Evolutionary conservation across 1,140 invertebrate species (phyloP), one percentile per base, ranked within the genome.

Genomic region (Ladona fulva): DNA sequence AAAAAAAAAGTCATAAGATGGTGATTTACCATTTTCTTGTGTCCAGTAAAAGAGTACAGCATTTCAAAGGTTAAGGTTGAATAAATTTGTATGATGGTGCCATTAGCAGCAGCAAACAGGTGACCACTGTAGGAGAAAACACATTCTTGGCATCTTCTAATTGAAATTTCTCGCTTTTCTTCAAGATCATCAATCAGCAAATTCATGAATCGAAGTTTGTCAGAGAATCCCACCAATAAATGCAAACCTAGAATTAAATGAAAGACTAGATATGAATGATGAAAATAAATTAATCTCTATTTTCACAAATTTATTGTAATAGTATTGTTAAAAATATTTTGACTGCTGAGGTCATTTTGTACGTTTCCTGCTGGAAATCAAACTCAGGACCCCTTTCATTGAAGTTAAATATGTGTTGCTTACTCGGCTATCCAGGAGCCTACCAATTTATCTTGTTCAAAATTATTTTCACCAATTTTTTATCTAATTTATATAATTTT

Each of bases 171-270:
- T 78, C 91, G 86, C 81, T 91, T 90, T 12, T 89, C 88, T 81
- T 92, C 86, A n/a, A 98, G 89, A 81, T 97, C 94, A 81, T 97
- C 93, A 80, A 97, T 93, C 42, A 95, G 85, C 44, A 98, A 90
- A 74, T 92, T 93, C 88, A 95, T 92, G 44, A 95, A 91, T 66
- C 93, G 87, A 0, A 98, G 85, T 85, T 96, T 96, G 84, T 97
- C 94, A 3, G 91, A 92, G 83, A 97, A 97, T n/a, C 95, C 95
- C 77, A 96, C 90, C 12, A 95, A 89, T 19, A 95, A 91, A 83
- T 95, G 96, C 0, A 96, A 86, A 5, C 95, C 95, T 84, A 86
- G 85, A 76, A 76, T 52, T 25, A 77, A 74, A 12, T 19, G 12
- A 22, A 66, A 22, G 1, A 66, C 5, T 66, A 66, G 1, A 66